phyloP scores from a whole-genome alignment of 1,140 invertebrate genomes.

The Cylas formicarius region DNA sequence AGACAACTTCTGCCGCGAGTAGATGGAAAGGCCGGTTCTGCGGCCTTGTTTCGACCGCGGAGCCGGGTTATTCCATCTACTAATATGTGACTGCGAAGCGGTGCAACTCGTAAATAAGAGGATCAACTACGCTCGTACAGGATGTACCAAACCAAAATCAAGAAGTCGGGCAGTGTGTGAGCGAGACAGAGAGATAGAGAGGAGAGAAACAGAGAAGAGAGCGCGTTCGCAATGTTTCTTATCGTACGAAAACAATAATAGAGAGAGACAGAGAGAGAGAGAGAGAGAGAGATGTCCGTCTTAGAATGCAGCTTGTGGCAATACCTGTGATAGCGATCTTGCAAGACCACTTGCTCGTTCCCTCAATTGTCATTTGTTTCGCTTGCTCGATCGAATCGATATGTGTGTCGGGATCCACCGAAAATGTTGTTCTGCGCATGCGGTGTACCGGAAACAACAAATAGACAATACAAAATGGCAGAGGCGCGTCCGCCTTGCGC shows the following conservation, averaged over 20 bases:
- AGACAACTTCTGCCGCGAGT: too few relatives aligned
- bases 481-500: too few relatives aligned
- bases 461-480: constrained; percentile 38
- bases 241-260: constrained; percentile 4
- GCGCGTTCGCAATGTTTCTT: constrained; percentile 5
- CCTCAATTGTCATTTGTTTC: constrained; percentile 95
- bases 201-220: constrained; percentile 1
- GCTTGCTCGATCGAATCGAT: constrained; percentile 97
- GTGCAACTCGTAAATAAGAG: too few relatives aligned
- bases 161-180: too few relatives aligned
- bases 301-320: constrained; percentile 42
- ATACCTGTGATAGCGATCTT: constrained; percentile 98
- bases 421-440: constrained; percentile 81
- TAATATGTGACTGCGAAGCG: too few relatives aligned
- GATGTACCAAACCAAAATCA: too few relatives aligned
- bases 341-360: constrained; percentile 99
- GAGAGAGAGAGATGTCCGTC: constrained; percentile 27
- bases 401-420: constrained; percentile 97
- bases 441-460: constrained; percentile 50
- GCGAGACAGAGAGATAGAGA: background rate
- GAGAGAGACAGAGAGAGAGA: constrained; percentile 12
- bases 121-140: too few relatives aligned
- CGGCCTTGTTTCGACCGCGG: too few relatives aligned
- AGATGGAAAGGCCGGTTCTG: too few relatives aligned
- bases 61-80: too few relatives aligned